Conservation (phyloP, 2,113 vertebrate species). For the Mesoclemmys tuberculata region DNA sequence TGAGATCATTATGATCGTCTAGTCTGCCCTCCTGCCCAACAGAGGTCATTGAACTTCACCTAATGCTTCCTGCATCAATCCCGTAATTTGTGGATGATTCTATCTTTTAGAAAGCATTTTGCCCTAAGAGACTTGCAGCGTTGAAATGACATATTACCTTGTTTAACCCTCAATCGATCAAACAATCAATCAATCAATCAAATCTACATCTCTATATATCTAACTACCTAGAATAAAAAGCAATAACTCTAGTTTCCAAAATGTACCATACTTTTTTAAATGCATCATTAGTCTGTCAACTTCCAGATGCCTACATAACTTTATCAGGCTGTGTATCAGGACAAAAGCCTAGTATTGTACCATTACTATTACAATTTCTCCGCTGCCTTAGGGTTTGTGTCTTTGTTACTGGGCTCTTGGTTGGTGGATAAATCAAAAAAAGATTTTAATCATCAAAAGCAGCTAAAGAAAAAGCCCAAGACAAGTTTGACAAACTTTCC, state of each 20-base stretch:
- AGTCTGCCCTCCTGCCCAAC: conserved; percentile 6
- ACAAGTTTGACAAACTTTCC: conserved; percentile 46
- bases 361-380: conserved; percentile 3
- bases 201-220: not conserved
- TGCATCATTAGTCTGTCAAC: not conserved
- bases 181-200: not conserved
- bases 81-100: conserved; percentile 11
- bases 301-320: conserved; percentile 5
- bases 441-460: conserved; percentile 42
- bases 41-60: conserved; percentile 24
- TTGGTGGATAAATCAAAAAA: conserved; percentile 39
- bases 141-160: not conserved
- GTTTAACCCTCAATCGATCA: not conserved
- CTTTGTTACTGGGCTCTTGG: not conserved
- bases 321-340: not conserved
- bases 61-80: conserved; percentile 18
- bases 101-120: conserved; percentile 18
- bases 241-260: not conserved
- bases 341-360: not conserved
- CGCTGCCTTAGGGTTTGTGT: not conserved
- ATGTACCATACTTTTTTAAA: not conserved
- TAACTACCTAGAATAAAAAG: conserved; percentile 22
- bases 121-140: not conserved
- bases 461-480: conserved; percentile 57
- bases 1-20: not conserved